Percentiles rank a stretch among this genome's conserved stretches.
Evolutionary conservation across 2,113 vertebrate species (phyloP).

Genomic region (Eurystomus gularis): DNA sequence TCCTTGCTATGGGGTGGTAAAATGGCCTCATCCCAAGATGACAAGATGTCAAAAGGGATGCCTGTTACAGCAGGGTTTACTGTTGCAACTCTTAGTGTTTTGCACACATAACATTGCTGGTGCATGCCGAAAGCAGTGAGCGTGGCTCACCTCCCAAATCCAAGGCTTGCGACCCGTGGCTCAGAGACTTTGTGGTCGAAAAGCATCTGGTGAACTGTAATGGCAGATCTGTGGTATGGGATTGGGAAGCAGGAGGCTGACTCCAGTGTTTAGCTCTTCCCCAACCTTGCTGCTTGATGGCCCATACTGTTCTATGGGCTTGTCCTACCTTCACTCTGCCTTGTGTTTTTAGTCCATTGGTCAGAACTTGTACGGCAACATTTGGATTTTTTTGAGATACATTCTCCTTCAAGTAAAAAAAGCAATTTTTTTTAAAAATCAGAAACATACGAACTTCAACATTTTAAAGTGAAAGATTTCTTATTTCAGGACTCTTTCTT

Average conservation of each 20-base stretch:
- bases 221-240: not conserved
- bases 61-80: accelerated
- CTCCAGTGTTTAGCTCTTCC: not conserved
- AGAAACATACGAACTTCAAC: not conserved
- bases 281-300: not conserved
- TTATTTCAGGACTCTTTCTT: not conserved
- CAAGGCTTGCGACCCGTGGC: not conserved
- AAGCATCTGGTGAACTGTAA: not conserved
- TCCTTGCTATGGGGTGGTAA: not conserved
- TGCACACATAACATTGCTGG: not conserved
- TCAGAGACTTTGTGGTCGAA: not conserved
- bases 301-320: not conserved
- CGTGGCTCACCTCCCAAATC: accelerated
- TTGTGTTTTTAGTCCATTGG: not conserved
- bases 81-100: not conserved
- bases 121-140: not conserved
- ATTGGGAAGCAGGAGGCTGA: not conserved
- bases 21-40: accelerated
- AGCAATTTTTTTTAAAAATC: not conserved
- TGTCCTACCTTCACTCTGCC: not conserved
- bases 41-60: accelerated
- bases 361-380: not conserved
- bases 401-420: not conserved
- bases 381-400: not conserved
- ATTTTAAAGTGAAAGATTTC: not conserved